Evolutionary conservation across 92 coral and sea anemone genomes (phyloP).

Genomic region (Porites lobata): DNA sequence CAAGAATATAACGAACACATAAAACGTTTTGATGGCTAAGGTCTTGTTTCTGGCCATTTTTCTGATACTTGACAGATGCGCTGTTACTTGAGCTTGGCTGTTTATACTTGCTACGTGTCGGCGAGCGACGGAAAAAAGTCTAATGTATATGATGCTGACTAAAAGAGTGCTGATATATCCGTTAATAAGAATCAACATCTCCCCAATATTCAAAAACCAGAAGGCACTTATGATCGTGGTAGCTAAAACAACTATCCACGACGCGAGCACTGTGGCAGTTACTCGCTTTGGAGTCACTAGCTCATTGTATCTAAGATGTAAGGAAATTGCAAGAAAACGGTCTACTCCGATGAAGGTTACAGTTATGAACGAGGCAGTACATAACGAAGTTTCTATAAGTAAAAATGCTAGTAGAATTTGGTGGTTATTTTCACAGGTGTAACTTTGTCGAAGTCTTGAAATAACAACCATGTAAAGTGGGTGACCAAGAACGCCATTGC

Average conservation of each 20-base stretch:
- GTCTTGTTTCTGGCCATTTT: slow-evolving; percentile 11
- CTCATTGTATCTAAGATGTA: slow-evolving; percentile 30
- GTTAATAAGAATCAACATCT: background rate
- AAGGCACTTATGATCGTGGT: background rate
- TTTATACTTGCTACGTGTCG: slow-evolving; percentile 17
- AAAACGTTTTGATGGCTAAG: slow-evolving; percentile 34
- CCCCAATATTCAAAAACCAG: slow-evolving; percentile 6
- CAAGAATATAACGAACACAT: slow-evolving; percentile 22
- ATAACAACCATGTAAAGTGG: slow-evolving; percentile 37
- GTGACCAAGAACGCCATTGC: slow-evolving; percentile 7
- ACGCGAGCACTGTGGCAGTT: background rate
- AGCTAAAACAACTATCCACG: background rate
- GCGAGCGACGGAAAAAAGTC: slow-evolving; percentile 24
- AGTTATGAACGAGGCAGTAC: background rate
- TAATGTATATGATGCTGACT: slow-evolving; percentile 15
- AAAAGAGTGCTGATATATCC: slow-evolving; percentile 5
- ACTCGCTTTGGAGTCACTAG: slow-evolving; percentile 31
- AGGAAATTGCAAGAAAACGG: slow-evolving; percentile 23
- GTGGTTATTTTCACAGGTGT: slow-evolving; percentile 6
- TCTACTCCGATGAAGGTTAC: slow-evolving; percentile 24
- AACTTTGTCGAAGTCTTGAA: slow-evolving; percentile 11
- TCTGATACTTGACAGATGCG: background rate
- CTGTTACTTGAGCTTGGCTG: slow-evolving; percentile 16
- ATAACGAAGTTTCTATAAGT: background rate
- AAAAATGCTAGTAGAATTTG: slow-evolving; percentile 9